Percentiles rank a stretch among this genome's conserved stretches.
Conservation (phyloP, 2,797 vertebrate species). For the Petrocephalus sullivani region DNA sequence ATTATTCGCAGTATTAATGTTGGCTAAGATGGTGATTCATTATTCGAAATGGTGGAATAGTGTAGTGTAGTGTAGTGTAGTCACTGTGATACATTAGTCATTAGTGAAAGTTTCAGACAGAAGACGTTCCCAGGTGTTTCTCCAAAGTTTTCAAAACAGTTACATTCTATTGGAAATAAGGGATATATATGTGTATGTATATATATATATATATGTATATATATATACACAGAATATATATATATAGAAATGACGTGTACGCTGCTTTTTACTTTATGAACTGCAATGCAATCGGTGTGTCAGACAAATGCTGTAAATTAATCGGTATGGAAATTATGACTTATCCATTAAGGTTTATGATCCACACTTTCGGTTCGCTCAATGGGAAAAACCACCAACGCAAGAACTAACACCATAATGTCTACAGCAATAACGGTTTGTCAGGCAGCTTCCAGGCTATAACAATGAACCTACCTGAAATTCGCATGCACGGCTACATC, state of each 20-base stretch:
- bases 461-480: slow-evolving; percentile 56
- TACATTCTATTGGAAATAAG: neutral
- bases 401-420: neutral
- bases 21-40: neutral
- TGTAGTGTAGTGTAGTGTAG: no score
- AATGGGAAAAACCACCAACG: neutral
- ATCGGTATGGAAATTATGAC: neutral
- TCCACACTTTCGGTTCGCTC: neutral
- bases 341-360: slow-evolving; percentile 8
- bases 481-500: slow-evolving; percentile 75
- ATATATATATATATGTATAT: slow-evolving; percentile 42
- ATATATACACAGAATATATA: slow-evolving; percentile 43
- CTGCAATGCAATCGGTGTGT: neutral
- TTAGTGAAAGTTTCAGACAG: neutral
- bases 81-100: neutral
- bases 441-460: neutral
- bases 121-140: neutral
- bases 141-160: neutral
- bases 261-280: slow-evolving; percentile 51
- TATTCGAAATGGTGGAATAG: neutral
- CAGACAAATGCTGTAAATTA: neutral
- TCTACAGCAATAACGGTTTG: neutral
- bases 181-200: slow-evolving; percentile 39
- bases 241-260: slow-evolving; percentile 69
- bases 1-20: neutral